A percentile compares a stretch with the other conserved stretches of the same genome.
These are phyloP conservation scores for Brachionus koreanus DNA, from an alignment of 1,140 invertebrate species.

Conservation along the genomic window DNA sequence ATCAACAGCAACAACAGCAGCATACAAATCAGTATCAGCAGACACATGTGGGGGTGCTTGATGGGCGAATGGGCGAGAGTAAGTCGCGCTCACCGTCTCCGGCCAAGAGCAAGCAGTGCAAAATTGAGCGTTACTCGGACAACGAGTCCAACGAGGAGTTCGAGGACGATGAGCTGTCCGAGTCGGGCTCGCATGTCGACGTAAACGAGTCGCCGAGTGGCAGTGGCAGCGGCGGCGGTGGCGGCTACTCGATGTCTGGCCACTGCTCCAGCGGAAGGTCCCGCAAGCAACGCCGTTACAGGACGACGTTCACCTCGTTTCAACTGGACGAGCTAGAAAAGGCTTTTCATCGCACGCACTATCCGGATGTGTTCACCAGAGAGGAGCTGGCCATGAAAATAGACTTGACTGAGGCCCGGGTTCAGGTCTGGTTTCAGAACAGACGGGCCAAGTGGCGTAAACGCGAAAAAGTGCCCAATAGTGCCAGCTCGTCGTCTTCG, in stretches of 20 bases:
- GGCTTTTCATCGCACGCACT: slow-evolving; percentile 91
- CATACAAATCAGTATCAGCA: background rate
- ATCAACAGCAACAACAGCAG: background rate
- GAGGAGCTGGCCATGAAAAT: slow-evolving; percentile 88
- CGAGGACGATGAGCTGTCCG: slow-evolving; percentile 17
- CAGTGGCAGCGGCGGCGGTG: background rate
- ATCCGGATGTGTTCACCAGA: slow-evolving; percentile 96
- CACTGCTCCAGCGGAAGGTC: slow-evolving; percentile 48
- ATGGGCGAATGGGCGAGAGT: background rate
- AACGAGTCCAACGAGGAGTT: slow-evolving; percentile 28
- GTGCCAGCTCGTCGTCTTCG: slow-evolving; percentile 53
- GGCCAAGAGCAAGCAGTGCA: background rate
- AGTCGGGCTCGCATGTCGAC: slow-evolving; percentile 2
- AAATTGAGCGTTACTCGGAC: background rate
- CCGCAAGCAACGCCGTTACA: slow-evolving; percentile 66
- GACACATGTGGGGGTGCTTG: background rate
- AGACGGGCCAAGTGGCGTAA: slow-evolving; percentile 96
- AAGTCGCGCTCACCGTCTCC: slow-evolving; percentile 7
- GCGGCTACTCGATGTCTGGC: background rate
- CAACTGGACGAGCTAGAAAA: slow-evolving; percentile 95
- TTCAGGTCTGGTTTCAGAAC: slow-evolving; percentile 99
- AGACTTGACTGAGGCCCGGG: slow-evolving; percentile 92
- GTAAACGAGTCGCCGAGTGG: background rate
- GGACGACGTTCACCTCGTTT: slow-evolving; percentile 98
- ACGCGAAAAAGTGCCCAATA: slow-evolving; percentile 76